Percentiles rank a stretch among this genome's conserved stretches.
Conservation (phyloP, 2,888 invertebrate species). For the Allygus modestus region DNA sequence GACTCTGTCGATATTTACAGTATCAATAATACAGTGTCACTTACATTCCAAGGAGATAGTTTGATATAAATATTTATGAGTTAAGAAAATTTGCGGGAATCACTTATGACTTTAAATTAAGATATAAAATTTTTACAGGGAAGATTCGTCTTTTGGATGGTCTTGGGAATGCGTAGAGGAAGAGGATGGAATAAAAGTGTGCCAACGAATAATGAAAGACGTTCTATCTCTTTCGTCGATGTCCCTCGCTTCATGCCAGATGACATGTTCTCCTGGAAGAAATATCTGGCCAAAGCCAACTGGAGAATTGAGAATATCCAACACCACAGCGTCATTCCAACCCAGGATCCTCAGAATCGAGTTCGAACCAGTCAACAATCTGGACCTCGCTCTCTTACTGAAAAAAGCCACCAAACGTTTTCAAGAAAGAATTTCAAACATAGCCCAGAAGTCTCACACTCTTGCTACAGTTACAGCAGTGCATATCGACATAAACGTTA, state of each 20-base stretch:
- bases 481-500: slow-evolving; percentile 13
- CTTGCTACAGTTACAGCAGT: background rate
- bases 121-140: background rate
- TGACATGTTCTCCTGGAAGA: slow-evolving; percentile 52
- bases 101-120: too few relatives aligned
- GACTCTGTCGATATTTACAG: too few relatives aligned
- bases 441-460: background rate
- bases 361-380: slow-evolving; percentile 20
- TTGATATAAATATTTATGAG: too few relatives aligned
- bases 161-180: slow-evolving; percentile 26
- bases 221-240: background rate
- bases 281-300: slow-evolving; percentile 62
- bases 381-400: slow-evolving; percentile 11
- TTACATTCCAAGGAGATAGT: too few relatives aligned
- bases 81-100: too few relatives aligned
- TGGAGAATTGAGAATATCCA: slow-evolving; percentile 37
- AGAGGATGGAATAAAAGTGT: background rate
- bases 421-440: slow-evolving; percentile 13
- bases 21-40: too few relatives aligned
- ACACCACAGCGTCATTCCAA: slow-evolving; percentile 51
- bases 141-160: background rate
- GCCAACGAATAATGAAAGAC: background rate
- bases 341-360: slow-evolving; percentile 14
- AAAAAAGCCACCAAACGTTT: slow-evolving; percentile 14
- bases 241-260: slow-evolving; percentile 47